Conservation (phyloP, 2,113 vertebrate species). For the Pteronura brasiliensis region DNA sequence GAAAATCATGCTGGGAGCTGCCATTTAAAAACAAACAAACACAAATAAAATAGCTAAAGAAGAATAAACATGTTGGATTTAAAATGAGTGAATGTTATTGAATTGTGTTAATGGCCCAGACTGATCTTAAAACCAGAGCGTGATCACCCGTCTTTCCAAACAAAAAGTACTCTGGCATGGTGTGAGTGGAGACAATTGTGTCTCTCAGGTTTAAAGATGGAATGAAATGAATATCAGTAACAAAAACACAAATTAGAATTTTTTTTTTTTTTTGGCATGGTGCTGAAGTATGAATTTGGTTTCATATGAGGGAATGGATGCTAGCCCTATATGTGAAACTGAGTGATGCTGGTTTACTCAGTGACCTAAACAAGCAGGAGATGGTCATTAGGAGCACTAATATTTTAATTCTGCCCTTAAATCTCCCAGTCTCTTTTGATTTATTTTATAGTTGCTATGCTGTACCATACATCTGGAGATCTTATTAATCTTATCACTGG, state of each 20-base stretch:
- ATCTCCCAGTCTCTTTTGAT: neutral
- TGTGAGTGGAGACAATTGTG: neutral
- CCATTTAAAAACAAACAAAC: conserved; percentile 72
- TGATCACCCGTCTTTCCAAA: conserved; percentile 4
- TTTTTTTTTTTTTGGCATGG: neutral
- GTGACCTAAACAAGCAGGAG: neutral
- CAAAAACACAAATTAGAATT: neutral
- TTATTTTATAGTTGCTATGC: neutral
- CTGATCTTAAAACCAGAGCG: neutral
- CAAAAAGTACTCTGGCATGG: neutral
- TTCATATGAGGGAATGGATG: neutral
- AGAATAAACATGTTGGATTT: conserved; percentile 51
- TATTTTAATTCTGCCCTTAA: neutral
- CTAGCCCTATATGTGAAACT: neutral
- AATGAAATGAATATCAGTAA: neutral
- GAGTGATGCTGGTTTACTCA: neutral
- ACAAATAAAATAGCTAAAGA: conserved; percentile 47
- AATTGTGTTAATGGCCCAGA: neutral
- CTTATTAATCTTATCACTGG: neutral
- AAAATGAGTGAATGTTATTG: conserved; percentile 4
- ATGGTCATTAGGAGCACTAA: neutral
- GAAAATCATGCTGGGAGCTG: conserved; percentile 65
- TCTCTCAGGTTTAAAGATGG: neutral
- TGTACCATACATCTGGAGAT: neutral
- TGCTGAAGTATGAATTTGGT: neutral